Evolutionary conservation across 1,140 invertebrate species (phyloP).

Genomic region (Hetaerina americana): DNA sequence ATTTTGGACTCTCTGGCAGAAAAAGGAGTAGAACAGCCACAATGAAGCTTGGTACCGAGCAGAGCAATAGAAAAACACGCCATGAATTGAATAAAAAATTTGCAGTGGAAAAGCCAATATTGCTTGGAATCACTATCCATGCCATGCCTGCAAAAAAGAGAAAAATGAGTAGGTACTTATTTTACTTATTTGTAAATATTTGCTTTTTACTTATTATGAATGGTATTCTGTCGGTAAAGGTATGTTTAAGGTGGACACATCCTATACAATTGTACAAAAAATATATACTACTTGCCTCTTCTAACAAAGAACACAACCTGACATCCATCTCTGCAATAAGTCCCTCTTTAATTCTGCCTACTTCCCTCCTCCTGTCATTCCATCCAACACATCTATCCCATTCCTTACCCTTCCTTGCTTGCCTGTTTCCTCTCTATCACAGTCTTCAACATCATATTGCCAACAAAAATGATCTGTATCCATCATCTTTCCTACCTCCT

Average conservation of each 20-base stretch:
- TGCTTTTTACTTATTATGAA: background rate
- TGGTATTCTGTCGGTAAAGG: background rate
- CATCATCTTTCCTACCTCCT: no score
- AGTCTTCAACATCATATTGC: no score
- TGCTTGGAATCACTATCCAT: constrained; percentile 56
- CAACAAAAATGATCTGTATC: no score
- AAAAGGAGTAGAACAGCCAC: constrained; percentile 68
- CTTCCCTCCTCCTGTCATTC: no score
- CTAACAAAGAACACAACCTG: no score
- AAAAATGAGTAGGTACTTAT: constrained; percentile 12
- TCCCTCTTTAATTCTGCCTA: no score
- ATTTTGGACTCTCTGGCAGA: constrained; percentile 88
- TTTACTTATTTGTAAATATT: background rate
- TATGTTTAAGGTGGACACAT: background rate
- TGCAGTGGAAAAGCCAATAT: constrained; percentile 18
- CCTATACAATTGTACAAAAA: no score
- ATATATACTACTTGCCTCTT: no score
- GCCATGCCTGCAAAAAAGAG: constrained; percentile 44
- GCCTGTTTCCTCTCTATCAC: no score
- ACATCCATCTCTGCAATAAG: no score
- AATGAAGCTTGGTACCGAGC: constrained; percentile 71
- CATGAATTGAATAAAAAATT: constrained; percentile 76
- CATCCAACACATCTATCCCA: no score
- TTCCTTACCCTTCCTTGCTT: no score
- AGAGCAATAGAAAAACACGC: constrained; percentile 79